Evolutionary conservation across 2,888 invertebrate genomes (phyloP).

Genomic region (Lacanobia wlatinum): DNA sequence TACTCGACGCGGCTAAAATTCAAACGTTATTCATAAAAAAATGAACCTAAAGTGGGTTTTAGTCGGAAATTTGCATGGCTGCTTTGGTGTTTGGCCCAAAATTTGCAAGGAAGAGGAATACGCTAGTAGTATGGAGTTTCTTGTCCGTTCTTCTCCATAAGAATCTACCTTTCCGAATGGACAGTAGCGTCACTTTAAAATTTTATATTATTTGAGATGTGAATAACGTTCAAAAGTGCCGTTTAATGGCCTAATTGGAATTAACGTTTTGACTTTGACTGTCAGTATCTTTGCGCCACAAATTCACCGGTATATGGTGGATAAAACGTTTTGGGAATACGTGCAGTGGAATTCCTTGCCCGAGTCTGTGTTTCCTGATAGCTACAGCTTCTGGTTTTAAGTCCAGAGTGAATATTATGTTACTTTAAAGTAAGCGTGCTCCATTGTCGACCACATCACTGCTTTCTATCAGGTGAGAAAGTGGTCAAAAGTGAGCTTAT

Average conservation of each 20-base stretch:
- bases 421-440: background rate
- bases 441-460: background rate
- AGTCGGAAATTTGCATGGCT: slow-evolving; percentile 64
- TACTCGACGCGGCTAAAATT: slow-evolving; percentile 65
- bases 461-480: background rate
- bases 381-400: background rate
- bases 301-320: too few species aligned
- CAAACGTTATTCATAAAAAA: slow-evolving; percentile 75
- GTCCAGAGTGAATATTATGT: background rate
- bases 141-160: too few species aligned
- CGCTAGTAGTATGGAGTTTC: too few species aligned
- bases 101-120: background rate
- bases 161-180: too few species aligned
- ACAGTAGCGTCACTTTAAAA: too few species aligned
- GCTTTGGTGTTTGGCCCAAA: slow-evolving; percentile 51
- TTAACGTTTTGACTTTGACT: too few species aligned
- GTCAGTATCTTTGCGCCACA: too few species aligned
- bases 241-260: too few species aligned
- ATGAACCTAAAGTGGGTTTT: slow-evolving; percentile 62
- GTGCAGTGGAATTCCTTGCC: background rate
- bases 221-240: too few species aligned
- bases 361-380: background rate
- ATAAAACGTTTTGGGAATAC: background rate
- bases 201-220: too few species aligned
- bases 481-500: background rate